Base-by-base conservation (phyloP, 2,888 invertebrate species). In the Lacanobia oleracea region DNA sequence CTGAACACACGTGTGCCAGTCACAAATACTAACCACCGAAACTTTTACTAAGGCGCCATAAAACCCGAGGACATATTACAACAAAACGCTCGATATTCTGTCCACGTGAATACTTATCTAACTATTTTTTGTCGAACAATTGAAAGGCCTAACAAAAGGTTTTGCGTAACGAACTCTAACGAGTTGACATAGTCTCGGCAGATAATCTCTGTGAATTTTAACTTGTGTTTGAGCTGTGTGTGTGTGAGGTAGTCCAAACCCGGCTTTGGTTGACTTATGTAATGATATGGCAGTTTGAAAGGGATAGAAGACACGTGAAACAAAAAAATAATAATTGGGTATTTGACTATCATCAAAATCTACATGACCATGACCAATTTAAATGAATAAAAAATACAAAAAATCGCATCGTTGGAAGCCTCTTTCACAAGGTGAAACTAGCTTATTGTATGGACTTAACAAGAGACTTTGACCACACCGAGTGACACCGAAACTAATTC, bases 101-200 rank as follows among this genome's bases (percentile, higher is more conserved):
- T 45, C 54, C 73, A 66, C 54, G 56, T 50, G 62, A 77, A 53
- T 51, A 51, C 33, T 81, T 81, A 60, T 37, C n/a, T 21, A 75
- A 81, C 53, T 54, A 27, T 67, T 84, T 81, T 77, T 75, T 71
- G 61, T 51, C 62, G 8, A 27, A 67, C 57, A 79, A 72, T 63
- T 63, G 75, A 67, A 67, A 60, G 71, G 51, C 21, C 56, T 53
- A 66, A 83, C 82, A 82, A 85, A 83, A 75, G 82, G 65, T 5
- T 79, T 59, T 9, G 40, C 69, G 50, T 72, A 70, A 79, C 85
- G 59, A 70, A 79, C 75, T 62, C 79, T 83, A 83, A 85, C 86
- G 75, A 83, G 85, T 83, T 71, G 75, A 71, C 73, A 63, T 10
- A 68, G 63, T 37, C 68, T 50, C 53, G 43, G 10, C 18, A 21